These are phyloP conservation scores for Hypotaenidia okinawae DNA, from an alignment of 2,797 vertebrate genomes.

Conservation along the genomic window DNA sequence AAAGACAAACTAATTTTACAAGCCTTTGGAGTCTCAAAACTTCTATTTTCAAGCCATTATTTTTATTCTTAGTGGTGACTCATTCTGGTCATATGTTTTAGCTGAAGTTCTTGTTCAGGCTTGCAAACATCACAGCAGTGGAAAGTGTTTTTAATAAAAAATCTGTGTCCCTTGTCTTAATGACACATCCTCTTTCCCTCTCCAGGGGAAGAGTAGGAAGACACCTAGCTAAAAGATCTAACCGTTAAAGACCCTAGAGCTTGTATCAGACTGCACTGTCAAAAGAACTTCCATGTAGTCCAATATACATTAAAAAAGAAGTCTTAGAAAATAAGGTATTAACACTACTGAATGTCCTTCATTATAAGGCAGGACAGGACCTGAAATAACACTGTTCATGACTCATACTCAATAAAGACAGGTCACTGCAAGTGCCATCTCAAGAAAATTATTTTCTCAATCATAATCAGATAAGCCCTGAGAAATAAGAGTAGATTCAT, in stretches of 20 bases:
- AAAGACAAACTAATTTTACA: not conserved
- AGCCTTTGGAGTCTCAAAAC: not conserved
- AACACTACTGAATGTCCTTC: not conserved
- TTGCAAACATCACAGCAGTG: slow-evolving; percentile 53
- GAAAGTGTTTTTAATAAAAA: slow-evolving; percentile 58
- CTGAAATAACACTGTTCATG: not conserved
- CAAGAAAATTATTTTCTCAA: slow-evolving; percentile 18
- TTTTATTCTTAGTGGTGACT: not conserved
- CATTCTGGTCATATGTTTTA: slow-evolving; percentile 43
- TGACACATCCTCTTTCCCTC: slow-evolving; percentile 15
- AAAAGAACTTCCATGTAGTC: slow-evolving; percentile 30
- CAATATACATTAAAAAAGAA: not conserved
- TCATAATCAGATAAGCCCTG: slow-evolving; percentile 29
- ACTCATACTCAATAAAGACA: not conserved
- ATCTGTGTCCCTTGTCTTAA: slow-evolving; percentile 31
- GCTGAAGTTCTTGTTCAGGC: slow-evolving; percentile 47
- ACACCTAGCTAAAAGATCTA: slow-evolving; percentile 3
- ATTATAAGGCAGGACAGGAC: not conserved
- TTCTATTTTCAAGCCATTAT: not conserved
- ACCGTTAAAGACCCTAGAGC: not conserved
- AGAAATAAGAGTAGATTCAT: slow-evolving; percentile 37
- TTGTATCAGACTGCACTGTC: slow-evolving; percentile 2
- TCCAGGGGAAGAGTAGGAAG: slow-evolving; percentile 22
- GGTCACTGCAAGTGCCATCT: not conserved
- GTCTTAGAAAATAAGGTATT: slow-evolving; percentile 22